Evolutionary conservation across 1,140 invertebrate species (phyloP), one percentile per base, ranked within the genome.

Genomic region (Trachymyrmex cornetzi): DNA sequence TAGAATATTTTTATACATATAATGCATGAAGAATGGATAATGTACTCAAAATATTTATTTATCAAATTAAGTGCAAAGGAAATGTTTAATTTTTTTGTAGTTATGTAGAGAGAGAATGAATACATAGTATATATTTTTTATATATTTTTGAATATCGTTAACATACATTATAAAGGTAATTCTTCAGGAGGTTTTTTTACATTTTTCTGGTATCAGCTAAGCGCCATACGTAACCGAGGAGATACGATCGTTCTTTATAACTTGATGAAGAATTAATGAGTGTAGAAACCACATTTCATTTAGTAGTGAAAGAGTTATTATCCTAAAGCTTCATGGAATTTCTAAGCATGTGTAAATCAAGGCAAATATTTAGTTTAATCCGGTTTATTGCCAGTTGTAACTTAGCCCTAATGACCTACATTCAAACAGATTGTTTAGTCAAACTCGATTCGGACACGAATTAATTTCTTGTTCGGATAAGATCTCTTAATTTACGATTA

Each of bases 261-360:
- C 4, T 72, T 6, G 14, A 72, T 44, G 16, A 16, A 55, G 27
- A 3, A 34, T 22, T 69, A 22, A 69, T 11, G n/a, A 12, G 12
- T 44, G 5, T 27, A 14, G 38, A 34, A 74, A 9, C 4, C 4
- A 53, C 5, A 55, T 34, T 19, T 30, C 9, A 30, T 63, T 44
- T 77, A 4, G 34, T 11, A 38, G 19, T 12, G 16, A 24, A 63
- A 77, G 22, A 38, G 16, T 77, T 61, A 77, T 44, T 77, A 9
- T 22, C 22, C 14, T 48, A 77, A 77, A 44, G 16, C 5, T 38
- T 27, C 9, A 6, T 19, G 12, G 38, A 48, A 44, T 77, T 77
- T 64, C n/a, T 19, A 9, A 63, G n/a, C 1, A 16, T 19, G 38
- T 77, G 16, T 6, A 64, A 63, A 27, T 38, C n/a, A 63, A 57